A percentile compares a stretch with the other conserved stretches of the same genome.
These are phyloP conservation scores for Zaprionus inermis DNA, from an alignment of 1,140 invertebrate genomes.

Conservation along the genomic window DNA sequence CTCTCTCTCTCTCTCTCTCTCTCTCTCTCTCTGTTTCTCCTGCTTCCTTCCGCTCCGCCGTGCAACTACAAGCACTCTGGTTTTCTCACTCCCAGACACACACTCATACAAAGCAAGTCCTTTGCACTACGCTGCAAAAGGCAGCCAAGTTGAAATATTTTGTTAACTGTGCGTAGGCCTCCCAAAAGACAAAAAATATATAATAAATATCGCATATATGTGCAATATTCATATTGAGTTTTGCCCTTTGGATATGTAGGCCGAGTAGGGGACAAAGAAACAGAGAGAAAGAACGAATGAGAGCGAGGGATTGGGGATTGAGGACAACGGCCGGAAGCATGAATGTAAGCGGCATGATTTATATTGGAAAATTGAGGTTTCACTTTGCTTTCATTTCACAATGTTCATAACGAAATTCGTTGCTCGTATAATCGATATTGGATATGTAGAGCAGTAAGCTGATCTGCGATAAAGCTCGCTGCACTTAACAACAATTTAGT, in stretches of 20 bases:
- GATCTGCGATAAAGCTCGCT: conserved; percentile 21
- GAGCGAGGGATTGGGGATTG: conserved; percentile 27
- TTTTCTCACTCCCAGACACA: not conserved
- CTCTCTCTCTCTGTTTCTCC: conserved; percentile 51
- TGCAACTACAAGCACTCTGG: conserved; percentile 48
- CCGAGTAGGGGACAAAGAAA: not conserved
- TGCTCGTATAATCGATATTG: conserved; percentile 51
- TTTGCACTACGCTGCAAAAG: conserved; percentile 35
- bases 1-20: conserved; percentile 49
- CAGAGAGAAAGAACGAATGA: not conserved
- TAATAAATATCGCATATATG: conserved; percentile 19
- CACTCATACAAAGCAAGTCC: conserved; percentile 10
- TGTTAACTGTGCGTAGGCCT: conserved; percentile 50
- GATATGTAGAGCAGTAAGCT: not conserved
- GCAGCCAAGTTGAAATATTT: conserved; percentile 56
- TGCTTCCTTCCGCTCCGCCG: conserved; percentile 65
- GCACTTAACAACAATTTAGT: conserved; percentile 57
- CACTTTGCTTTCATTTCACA: conserved; percentile 35
- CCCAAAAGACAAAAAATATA: conserved; percentile 49
- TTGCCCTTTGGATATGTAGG: conserved; percentile 20
- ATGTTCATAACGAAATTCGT: conserved; percentile 28
- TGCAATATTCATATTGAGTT: conserved; percentile 36
- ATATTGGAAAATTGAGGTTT: conserved; percentile 70
- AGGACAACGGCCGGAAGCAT: conserved; percentile 59
- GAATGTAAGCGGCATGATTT: conserved; percentile 70